Evolutionary conservation across 1,140 invertebrate genomes (phyloP), one percentile per base, ranked within the genome.

Genomic region (Acromyrmex charruanus): DNA sequence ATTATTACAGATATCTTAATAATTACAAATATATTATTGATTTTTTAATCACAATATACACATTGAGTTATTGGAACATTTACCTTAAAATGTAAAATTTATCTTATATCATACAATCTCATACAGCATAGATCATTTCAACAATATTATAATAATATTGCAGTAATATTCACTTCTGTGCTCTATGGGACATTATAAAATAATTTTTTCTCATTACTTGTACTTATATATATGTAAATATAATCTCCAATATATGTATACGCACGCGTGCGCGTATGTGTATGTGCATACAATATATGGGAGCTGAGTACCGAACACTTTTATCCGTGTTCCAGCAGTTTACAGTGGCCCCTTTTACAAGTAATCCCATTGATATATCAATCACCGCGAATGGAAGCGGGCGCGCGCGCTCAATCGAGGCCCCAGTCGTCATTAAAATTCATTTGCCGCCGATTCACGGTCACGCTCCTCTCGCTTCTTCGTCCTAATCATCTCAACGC

Each of bases 401-500:
- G 77, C 79, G 71, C 9, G 69, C 53, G 35, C 68, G 81, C 49
- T 71, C 86, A 68, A 88, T 91, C 89, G 86, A 35, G 66, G 61
- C 72, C 10, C 18, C 28, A 66, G 77, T 86, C 89, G 82, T 90
- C 90, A 91, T 91, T 91, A 91, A 91, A 91, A 91, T 91, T 91
- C 90, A 91, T 91, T 91, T 91, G 90, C 90, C 89, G 87, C 58
- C 87, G 89, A 91, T 91, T 91, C 90, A 91, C 84, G 87, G 71
- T 74, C 58, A 68, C 74, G 28, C 77, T 61, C 74, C 63, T 77
- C 77, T 77, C 89, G 72, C 44, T 18, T 65, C 51, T 80, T 71
- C 77, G 31, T 72, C 77, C 77, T 87, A 84, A 69, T 82, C 77
- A 69, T 87, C 74, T 55, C 74, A 25, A 21, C 85, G 51, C 51